Evolutionary conservation across 2,113 vertebrate species (phyloP), one percentile per base, ranked within the genome.

Genomic region (Oreochromis aureus): DNA sequence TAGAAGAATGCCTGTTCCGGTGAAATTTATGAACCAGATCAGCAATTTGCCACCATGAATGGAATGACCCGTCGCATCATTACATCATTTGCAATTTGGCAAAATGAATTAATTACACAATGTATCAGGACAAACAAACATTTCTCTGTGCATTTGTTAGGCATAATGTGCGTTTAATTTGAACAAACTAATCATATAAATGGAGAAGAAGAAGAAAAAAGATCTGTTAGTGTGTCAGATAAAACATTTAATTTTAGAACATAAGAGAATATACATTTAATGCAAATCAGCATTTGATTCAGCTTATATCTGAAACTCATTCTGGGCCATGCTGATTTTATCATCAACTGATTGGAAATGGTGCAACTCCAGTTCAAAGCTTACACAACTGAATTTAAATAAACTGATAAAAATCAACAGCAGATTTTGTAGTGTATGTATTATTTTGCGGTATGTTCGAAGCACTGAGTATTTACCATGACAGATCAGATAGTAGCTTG

Each of bases 91-190:
- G 39, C 87, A 87, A 89, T 84, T 82, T 3, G 7, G 56, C 46
- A 30, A 85, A 88, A 90, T 85, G 83, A 41, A 41, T 13, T 82
- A 89, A 92, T 92, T 89, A 88, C 82, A 89, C 85, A 83, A 44
- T 51, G 36, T 9, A 44, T 82, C 36, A 86, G 84, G 56, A 80
- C 81, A 56, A 69, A 88, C 82, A 59, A 83, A 86, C 22, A 66
- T 84, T 84, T 82, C 13, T 73, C 36, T 88, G 82, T 87, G 73
- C 41, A 71, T 86, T 87, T 83, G 51, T 55, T 80, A 46, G 71
- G 30, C 59, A 86, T 55, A 36, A 24, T 39, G n/a, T 53, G 8
- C 27, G 46, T 66, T 86, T 83, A 3, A 87, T 80, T 87, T 66
- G 54, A 76, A 6, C 34, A 84, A 56, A 44, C 66, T 36, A 81